A percentile compares a stretch with the other conserved stretches of the same genome.
phyloP scores from a whole-genome alignment of 2,888 invertebrate species.

The Anodontia alba region DNA sequence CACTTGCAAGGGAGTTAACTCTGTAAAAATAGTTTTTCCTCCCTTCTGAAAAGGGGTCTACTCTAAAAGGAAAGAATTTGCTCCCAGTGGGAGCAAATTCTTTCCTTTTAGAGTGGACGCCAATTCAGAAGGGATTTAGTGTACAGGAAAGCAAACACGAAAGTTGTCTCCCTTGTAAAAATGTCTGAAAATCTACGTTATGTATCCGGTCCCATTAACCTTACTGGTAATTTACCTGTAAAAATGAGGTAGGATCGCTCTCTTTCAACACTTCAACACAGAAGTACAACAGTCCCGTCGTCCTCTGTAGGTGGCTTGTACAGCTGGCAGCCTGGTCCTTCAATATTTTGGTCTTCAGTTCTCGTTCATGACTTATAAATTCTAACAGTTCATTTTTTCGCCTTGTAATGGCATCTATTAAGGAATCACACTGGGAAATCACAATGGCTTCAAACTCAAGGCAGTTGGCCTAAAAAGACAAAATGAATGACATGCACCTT shows the following conservation, averaged over 20 bases:
- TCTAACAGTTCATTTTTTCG: constrained; percentile 93
- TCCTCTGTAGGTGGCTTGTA: constrained; percentile 95
- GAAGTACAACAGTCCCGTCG: constrained; percentile 98
- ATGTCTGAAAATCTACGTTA: too few species aligned
- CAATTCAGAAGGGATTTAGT: too few species aligned
- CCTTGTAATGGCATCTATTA: constrained; percentile 94
- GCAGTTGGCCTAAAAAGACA: constrained; percentile 92
- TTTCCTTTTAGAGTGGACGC: too few species aligned
- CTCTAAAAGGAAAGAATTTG: too few species aligned
- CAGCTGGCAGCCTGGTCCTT: constrained; percentile 93
- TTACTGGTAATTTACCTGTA: constrained; percentile 95
- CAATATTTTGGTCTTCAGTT: constrained; percentile 90
- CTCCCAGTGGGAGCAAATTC: too few species aligned
- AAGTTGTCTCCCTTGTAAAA: too few species aligned
- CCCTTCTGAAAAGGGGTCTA: too few species aligned
- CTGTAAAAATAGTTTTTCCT: too few species aligned
- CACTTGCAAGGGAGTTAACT: too few species aligned
- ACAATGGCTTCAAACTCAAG: constrained; percentile 88
- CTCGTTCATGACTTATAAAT: constrained; percentile 92
- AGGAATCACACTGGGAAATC: constrained; percentile 90
- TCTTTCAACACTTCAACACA: constrained; percentile 99
- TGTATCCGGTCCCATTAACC: too few species aligned
- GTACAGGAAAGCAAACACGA: too few species aligned
- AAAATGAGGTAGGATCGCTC: constrained; percentile 97
- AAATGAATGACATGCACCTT: too few species aligned